Conservation (phyloP, 1,140 invertebrate genomes). For the Musca vetustissima region DNA sequence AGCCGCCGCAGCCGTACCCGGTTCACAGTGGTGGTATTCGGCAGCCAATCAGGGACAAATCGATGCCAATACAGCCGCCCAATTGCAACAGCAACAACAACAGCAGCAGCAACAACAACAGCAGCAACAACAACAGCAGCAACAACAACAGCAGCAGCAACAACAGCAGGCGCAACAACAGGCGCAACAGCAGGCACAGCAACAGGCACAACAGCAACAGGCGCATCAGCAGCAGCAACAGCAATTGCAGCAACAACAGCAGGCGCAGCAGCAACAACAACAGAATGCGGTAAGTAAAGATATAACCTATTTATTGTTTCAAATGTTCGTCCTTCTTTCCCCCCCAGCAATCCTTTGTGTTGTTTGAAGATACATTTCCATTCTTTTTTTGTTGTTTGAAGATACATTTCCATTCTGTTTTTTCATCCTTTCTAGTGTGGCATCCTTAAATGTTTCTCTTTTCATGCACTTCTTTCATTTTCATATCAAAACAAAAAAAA, state of each 20-base stretch:
- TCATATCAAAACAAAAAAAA: too few relatives aligned
- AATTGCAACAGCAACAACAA: slow-evolving; percentile 59
- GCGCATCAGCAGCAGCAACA: slow-evolving; percentile 55
- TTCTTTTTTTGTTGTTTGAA: too few relatives aligned
- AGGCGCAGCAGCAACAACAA: slow-evolving; percentile 41
- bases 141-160: slow-evolving; percentile 53
- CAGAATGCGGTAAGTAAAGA: slow-evolving; percentile 49
- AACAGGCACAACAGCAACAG: slow-evolving; percentile 51
- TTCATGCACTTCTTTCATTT: too few relatives aligned
- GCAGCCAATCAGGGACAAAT: slow-evolving; percentile 58
- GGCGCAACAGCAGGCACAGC: slow-evolving; percentile 52
- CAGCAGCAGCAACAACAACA: slow-evolving; percentile 58
- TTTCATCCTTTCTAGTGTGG: too few relatives aligned
- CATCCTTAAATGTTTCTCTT: too few relatives aligned
- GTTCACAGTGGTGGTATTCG: slow-evolving; percentile 70
- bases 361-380: too few relatives aligned
- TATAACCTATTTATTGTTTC: neutral
- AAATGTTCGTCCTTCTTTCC: neutral
- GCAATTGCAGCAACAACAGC: slow-evolving; percentile 46
- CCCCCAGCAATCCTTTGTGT: neutral
- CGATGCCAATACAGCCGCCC: slow-evolving; percentile 55
- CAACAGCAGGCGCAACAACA: slow-evolving; percentile 60
- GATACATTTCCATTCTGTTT: too few relatives aligned
- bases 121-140: slow-evolving; percentile 57
- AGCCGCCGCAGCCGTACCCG: slow-evolving; percentile 59